These are phyloP conservation scores for Eurypyga helias DNA, from an alignment of 2,113 vertebrate species.

Conservation along the genomic window DNA sequence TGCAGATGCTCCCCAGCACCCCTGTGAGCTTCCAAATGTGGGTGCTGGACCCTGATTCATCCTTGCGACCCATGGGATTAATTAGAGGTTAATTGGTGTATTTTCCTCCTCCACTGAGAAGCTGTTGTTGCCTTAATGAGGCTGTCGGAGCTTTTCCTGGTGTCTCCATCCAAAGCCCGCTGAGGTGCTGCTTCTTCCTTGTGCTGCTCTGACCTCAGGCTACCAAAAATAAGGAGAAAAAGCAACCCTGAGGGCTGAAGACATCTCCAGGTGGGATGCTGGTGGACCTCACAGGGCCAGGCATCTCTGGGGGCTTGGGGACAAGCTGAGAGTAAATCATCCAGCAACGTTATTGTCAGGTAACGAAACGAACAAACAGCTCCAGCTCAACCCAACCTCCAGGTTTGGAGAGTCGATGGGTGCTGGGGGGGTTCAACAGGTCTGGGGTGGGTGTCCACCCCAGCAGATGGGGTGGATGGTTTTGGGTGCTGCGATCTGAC, in stretches of 20 bases:
- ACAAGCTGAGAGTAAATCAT: neutral
- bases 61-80: rapidly evolving
- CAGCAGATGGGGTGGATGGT: neutral
- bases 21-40: rapidly evolving
- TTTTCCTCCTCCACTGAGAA: neutral
- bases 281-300: neutral
- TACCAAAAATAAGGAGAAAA: neutral
- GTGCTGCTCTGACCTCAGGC: neutral
- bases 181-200: neutral
- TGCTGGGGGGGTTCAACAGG: neutral
- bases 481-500: rapidly evolving
- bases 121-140: neutral
- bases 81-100: neutral
- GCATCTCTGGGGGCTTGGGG: neutral
- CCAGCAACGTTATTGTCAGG: neutral
- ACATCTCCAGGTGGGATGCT: neutral
- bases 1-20: neutral
- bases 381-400: neutral
- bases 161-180: neutral
- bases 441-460: neutral
- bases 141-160: neutral
- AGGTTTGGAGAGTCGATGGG: rapidly evolving
- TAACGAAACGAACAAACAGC: neutral
- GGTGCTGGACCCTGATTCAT: neutral
- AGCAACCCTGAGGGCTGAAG: neutral